Evolutionary conservation across 2,797 vertebrate genomes (phyloP), one percentile per base, ranked within the genome.

Genomic region (Tapera naevia): DNA sequence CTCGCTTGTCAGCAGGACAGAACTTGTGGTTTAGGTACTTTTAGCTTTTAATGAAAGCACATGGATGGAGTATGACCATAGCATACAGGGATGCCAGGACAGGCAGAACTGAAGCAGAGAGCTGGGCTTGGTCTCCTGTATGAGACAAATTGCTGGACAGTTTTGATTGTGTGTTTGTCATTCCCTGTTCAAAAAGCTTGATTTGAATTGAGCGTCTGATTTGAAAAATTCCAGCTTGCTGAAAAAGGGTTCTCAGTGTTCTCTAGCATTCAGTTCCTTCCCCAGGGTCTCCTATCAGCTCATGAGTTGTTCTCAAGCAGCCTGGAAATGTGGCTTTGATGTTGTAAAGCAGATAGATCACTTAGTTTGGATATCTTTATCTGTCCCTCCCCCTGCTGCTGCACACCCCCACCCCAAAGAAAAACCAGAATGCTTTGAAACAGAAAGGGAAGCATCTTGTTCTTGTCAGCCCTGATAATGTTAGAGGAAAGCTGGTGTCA

Each of bases 51-150:
- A 1, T n/a, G 41, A 62, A 51, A 45, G 70, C 45, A 15, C 0
- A 0, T 41, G 45, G 45, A 5, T 41, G 15, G 54, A 19, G 41
- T 5, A 24, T 35, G 70, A 17, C n/a, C 4, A 0, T 7, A 16
- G 64, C 5, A 12, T 21, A 10, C 37, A 8, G 7, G 0, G 5
- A 5, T 5, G 24, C n/a, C 5, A 8, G 46, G 41, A 50, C 83
- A 43, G 21, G 48, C 48, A 21, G 53, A 45, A 65, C 37, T 33
- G 74, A 17, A 41, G 56, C 30, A n/a, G 51, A 45, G 37, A 56
- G 8, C 79, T 71, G 69, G 28, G 27, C 24, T 1, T 39, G 15
- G 18, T 66, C 37, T 84, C 48, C 16, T 7, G 15, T 8, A 8
- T 3, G 13, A 43, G 50, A 28, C 39, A n/a, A 48, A 22, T 10